Base-by-base conservation (phyloP, 1,140 invertebrate genomes). In the Diorhabda carinulata region DNA sequence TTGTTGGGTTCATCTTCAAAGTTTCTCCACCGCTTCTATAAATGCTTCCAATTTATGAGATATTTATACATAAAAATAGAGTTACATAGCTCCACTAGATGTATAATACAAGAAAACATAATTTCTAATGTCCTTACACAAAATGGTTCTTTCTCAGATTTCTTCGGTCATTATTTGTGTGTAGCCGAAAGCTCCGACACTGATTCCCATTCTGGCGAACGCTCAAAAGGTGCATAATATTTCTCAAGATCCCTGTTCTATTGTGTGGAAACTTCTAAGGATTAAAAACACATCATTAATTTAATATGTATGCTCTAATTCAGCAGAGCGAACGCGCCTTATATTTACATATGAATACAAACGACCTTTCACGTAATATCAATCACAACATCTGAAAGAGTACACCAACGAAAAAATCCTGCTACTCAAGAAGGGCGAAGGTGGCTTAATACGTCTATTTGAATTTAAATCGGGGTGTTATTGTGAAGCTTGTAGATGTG, bases 281-380 rank as follows among this genome's bases (percentile, higher is more conserved):
- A 61, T 64, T 72, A 72, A 72, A 72, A 72, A 72, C 71, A 72
- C 68, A 67, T 72, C 71, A 72, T 72, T 72, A 72, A 72, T 70
- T 72, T 72, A 70, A 72, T 72, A 72, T 66, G 57, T 60, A 66
- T 66, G 43, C 41, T 43, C 65, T 66, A 66, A 66, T 70, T 63
- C 64, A 73, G 40, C 60, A 65, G 67, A 70, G 71, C 64, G 69
- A 61, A 64, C 64, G 44, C 52, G 66, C 63, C 60, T 71, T 52
- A 43, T 57, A 73, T 73, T 73, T 73, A 70, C 71, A 73, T 73
- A 73, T 73, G 68, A 73, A 73, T 73, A 43, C 58, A 56, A 64
- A 62, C 61, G 61, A 62, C 61, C 61, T 62, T 62, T 62, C 41
- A 41, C 41, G 59, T 62, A 10, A 43, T 43, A 62, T 62, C 61